These are phyloP conservation scores for Altica lythri DNA, from an alignment of 2,888 invertebrate species.

Conservation along the genomic window DNA sequence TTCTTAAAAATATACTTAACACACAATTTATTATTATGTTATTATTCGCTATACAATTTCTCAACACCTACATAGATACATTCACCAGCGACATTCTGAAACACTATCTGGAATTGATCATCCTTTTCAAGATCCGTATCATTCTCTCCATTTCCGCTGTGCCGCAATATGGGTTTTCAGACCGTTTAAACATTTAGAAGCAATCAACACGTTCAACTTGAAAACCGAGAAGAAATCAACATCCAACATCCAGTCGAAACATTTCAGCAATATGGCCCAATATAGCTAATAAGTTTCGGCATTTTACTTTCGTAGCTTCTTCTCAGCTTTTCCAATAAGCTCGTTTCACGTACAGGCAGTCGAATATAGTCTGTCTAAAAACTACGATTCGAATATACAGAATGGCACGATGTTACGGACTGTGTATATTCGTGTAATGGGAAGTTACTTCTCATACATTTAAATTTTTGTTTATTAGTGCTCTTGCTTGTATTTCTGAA, in stretches of 20 bases:
- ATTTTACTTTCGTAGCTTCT: constrained; percentile 7
- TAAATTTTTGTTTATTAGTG: too few relatives aligned
- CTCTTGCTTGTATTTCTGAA: too few relatives aligned
- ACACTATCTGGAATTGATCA: not conserved
- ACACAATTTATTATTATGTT: too few relatives aligned
- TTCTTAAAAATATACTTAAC: too few relatives aligned
- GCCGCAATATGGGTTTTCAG: not conserved
- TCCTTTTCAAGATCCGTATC: not conserved
- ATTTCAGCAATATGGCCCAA: constrained; percentile 9
- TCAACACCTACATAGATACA: too few relatives aligned
- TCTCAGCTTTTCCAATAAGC: constrained; percentile 20
- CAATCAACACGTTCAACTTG: constrained; percentile 14
- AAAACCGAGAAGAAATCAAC: constrained; percentile 11
- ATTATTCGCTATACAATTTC: too few relatives aligned
- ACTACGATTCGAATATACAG: too few relatives aligned
- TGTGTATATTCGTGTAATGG: too few relatives aligned
- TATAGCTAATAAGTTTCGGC: constrained; percentile 17
- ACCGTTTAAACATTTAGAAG: constrained; percentile 12
- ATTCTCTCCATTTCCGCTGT: not conserved
- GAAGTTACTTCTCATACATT: too few relatives aligned
- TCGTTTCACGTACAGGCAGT: constrained; percentile 15
- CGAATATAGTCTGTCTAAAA: too few relatives aligned
- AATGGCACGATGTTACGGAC: too few relatives aligned
- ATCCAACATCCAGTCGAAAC: constrained; percentile 12
- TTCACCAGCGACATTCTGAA: too few relatives aligned